Base-by-base conservation (phyloP, 2,888 invertebrate species). In the Ochropacha duplaris region DNA sequence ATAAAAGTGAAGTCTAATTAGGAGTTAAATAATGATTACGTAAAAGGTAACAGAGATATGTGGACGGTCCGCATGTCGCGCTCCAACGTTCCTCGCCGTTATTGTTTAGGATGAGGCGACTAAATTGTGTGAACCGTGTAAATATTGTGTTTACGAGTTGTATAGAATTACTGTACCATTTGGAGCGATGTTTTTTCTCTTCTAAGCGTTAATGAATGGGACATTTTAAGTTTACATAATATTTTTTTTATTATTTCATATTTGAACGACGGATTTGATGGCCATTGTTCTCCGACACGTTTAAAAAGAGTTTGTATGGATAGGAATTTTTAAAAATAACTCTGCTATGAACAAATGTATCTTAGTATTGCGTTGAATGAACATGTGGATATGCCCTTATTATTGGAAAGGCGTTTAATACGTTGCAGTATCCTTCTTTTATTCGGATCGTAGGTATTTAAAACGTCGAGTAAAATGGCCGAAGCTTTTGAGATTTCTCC, bases 1-100 rank as follows among this genome's bases (percentile, higher is more conserved):
- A 55, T 60, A 59, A 52, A 44, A 56, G 57, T 28, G 64, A 62
- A 64, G 44, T 63, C 52, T 59, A 56, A 63, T 63, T 58, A 62
- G 36, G 56, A 63, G 55, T 16, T 57, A n/a, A n/a, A n/a, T 19
- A 36, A 50, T 50, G 31, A 22, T 66, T 66, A 62, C 63, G 67
- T 70, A 66, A 69, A 31, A 31, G 5, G 31, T 31, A 12, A 12
- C 1, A 55, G 54, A 57, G 54, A 50, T 51, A 44, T 54, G 61
- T 50, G 58, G 56, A 55, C 56, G 49, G 58, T 54, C 51, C 28
- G 24, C 59, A 49, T 61, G 54, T 54, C 57, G 59, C 57, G 58
- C 57, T 58, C 58, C 50, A 54, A 49, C 44, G 39, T 36, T n/a
- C 50, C 36, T 16, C 34, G 24, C 2, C 24, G 31, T 39, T 19